Conservation (phyloP, 2,797 vertebrate genomes). For the Macropodus opercularis region DNA sequence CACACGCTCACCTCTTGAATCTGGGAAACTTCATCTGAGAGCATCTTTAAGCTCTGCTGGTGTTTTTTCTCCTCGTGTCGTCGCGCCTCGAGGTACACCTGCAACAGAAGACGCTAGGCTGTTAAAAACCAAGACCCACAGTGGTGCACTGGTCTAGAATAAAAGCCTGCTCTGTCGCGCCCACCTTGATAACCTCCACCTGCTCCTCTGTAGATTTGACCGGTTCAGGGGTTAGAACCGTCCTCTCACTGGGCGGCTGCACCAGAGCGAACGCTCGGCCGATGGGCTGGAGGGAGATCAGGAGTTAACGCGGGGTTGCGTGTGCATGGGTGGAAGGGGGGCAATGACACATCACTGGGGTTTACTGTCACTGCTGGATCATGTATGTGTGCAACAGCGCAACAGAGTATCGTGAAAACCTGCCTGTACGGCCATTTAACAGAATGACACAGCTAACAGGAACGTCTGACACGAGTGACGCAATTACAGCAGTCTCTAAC, state of each 20-base stretch:
- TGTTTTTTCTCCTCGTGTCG: constrained; percentile 83
- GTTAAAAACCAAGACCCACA: not conserved
- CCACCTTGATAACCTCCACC: constrained; percentile 93
- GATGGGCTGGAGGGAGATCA: constrained; percentile 79
- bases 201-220: constrained; percentile 87
- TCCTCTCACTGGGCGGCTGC: constrained; percentile 73
- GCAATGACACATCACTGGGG: not conserved
- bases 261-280: constrained; percentile 89
- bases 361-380: not conserved
- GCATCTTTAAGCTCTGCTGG: constrained; percentile 86
- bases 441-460: constrained; percentile 1
- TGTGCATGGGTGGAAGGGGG: not conserved
- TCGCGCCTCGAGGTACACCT: constrained; percentile 91
- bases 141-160: not conserved
- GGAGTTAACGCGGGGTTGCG: constrained; percentile 14
- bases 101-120: not conserved
- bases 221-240: constrained; percentile 81
- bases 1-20: constrained; percentile 88
- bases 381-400: constrained; percentile 11
- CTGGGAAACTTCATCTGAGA: constrained; percentile 91
- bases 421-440: not conserved
- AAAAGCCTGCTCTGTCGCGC: constrained; percentile 6
- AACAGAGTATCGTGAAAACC: not conserved
- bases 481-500: constrained; percentile 3
- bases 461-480: constrained; percentile 5